A percentile compares a stretch with the other conserved stretches of the same genome.
phyloP scores from a whole-genome alignment of 2,113 vertebrate species.

The Petaurus breviceps region DNA sequence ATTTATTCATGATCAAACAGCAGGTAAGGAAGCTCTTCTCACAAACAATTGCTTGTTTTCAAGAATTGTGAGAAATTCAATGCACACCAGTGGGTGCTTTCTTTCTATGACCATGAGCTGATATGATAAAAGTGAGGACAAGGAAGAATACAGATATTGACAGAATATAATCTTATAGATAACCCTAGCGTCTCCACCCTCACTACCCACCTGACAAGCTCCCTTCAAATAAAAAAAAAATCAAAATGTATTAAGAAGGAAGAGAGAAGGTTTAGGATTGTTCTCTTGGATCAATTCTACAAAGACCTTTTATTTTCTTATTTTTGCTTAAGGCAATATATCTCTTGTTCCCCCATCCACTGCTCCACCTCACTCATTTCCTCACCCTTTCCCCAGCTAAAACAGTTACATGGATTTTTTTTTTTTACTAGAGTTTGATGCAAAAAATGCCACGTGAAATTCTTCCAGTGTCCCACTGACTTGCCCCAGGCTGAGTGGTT shows the following conservation, averaged over 20 bases:
- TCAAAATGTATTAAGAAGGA: fast-evolving
- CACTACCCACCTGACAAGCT: not conserved
- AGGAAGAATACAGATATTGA: not conserved
- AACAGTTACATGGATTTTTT: conserved; percentile 12
- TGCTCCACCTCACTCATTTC: not conserved
- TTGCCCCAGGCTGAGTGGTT: not conserved
- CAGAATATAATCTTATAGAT: not conserved
- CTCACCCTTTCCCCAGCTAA: not conserved
- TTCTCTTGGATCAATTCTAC: fast-evolving
- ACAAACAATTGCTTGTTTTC: conserved; percentile 4
- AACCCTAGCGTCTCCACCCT: not conserved
- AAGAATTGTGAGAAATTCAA: not conserved
- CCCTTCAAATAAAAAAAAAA: not conserved
- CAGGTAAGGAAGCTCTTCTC: conserved; percentile 1
- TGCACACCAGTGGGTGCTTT: not conserved
- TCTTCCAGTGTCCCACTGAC: not conserved
- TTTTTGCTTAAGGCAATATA: not conserved
- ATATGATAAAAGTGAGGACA: not conserved
- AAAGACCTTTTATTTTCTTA: fast-evolving
- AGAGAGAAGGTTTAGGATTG: fast-evolving
- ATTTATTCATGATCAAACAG: conserved; percentile 52
- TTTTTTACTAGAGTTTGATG: conserved; percentile 3
- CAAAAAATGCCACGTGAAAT: not conserved
- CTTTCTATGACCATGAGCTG: not conserved
- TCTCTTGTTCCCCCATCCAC: not conserved